phyloP scores from a whole-genome alignment of 2,888 invertebrate genomes.

The Podotricha telesiphe region DNA sequence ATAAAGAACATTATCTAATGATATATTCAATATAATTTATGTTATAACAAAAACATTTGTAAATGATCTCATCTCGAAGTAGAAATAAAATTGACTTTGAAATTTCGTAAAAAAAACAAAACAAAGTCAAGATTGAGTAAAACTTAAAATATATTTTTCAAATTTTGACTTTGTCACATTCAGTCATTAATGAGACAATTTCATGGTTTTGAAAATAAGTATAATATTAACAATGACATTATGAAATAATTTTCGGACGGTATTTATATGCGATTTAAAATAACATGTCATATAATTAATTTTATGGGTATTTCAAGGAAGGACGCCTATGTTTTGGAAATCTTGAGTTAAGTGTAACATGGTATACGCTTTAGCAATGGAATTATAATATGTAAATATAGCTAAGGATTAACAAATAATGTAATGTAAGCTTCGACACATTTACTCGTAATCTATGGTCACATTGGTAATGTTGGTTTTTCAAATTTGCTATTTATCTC shows the following conservation, averaged over 20 bases:
- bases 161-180: not conserved
- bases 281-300: not conserved
- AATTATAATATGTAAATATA: slow-evolving; percentile 39
- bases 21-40: not conserved
- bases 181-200: not conserved
- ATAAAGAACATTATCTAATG: not conserved
- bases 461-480: not conserved
- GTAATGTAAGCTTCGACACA: slow-evolving; percentile 8
- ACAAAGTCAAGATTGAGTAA: not conserved
- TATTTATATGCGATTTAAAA: too few species aligned
- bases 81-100: not conserved
- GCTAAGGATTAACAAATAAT: slow-evolving; percentile 17
- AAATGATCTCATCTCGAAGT: slow-evolving; percentile 16
- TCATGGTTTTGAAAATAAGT: not conserved
- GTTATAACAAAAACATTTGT: not conserved
- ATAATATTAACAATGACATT: not conserved
- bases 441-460: slow-evolving; percentile 1
- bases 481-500: not conserved
- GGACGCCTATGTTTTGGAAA: not conserved
- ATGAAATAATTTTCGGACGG: too few species aligned
- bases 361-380: slow-evolving; percentile 68
- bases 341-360: slow-evolving; percentile 18
- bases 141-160: not conserved
- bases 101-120: not conserved
- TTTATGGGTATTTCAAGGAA: slow-evolving; percentile 1